These are phyloP conservation scores for Cylas formicarius DNA, from an alignment of 1,140 invertebrate species.

Conservation along the genomic window DNA sequence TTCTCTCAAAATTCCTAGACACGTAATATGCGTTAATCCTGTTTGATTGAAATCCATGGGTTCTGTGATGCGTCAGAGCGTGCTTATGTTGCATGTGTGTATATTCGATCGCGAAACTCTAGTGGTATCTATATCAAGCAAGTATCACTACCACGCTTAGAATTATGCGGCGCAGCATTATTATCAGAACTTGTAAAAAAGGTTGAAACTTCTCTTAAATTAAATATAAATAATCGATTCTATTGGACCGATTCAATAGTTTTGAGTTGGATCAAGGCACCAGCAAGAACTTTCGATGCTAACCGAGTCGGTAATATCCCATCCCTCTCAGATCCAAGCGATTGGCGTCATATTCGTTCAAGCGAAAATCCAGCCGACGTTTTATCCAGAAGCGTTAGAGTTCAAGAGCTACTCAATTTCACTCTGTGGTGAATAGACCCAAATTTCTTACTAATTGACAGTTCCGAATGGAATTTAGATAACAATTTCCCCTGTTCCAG, in stretches of 20 bases:
- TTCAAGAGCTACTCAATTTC: conserved; percentile 23
- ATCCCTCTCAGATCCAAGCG: conserved; percentile 13
- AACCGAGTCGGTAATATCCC: conserved; percentile 41
- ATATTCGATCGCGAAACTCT: conserved; percentile 26
- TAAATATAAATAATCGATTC: conserved; percentile 24
- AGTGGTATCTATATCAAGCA: conserved; percentile 17
- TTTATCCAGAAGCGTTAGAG: conserved; percentile 38
- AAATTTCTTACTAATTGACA: not conserved
- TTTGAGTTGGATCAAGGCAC: conserved; percentile 38
- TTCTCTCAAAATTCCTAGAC: conserved; percentile 26
- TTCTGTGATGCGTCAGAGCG: conserved; percentile 35
- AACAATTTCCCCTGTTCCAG: no score
- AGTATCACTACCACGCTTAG: conserved; percentile 24
- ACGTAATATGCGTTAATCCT: conserved; percentile 12
- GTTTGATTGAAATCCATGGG: conserved; percentile 29
- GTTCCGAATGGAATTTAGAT: no score
- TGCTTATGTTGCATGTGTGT: conserved; percentile 29
- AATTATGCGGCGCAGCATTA: conserved; percentile 34
- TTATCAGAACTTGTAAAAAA: conserved; percentile 26
- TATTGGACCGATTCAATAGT: conserved; percentile 43
- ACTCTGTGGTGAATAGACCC: conserved; percentile 40
- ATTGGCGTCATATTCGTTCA: conserved; percentile 42
- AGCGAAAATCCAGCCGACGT: conserved; percentile 42
- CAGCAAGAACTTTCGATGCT: conserved; percentile 35
- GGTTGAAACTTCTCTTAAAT: conserved; percentile 21